These are phyloP conservation scores for Isotomurus palustris DNA, from an alignment of 2,888 invertebrate genomes.

Conservation along the genomic window DNA sequence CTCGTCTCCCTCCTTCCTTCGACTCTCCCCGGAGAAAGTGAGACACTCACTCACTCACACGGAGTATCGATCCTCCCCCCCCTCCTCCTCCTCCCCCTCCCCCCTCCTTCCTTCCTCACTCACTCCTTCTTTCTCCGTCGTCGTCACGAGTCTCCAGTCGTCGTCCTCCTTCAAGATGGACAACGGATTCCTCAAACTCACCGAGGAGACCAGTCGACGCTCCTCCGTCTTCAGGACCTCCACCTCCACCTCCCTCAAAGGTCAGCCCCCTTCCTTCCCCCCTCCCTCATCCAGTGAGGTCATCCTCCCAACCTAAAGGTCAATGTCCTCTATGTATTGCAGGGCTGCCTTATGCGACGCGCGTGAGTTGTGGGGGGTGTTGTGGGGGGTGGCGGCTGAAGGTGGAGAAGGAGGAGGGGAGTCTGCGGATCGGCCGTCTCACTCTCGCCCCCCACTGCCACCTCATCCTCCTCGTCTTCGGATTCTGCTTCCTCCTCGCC, in stretches of 20 bases:
- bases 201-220: constrained; percentile 37
- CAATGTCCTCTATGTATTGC: too few species aligned
- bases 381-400: constrained; percentile 37
- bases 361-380: constrained; percentile 39
- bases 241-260: too few species aligned
- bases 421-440: constrained; percentile 38
- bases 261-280: too few species aligned
- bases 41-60: constrained; percentile 3
- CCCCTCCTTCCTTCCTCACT: constrained; percentile 27
- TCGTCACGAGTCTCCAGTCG: constrained; percentile 29
- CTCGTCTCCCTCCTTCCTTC: too few species aligned
- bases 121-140: constrained; percentile 34
- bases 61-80: not conserved
- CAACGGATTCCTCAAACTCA: constrained; percentile 41
- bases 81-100: constrained; percentile 37
- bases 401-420: constrained; percentile 42
- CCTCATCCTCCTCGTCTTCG: constrained; percentile 40
- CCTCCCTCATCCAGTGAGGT: too few species aligned
- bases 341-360: constrained; percentile 22
- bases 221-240: too few species aligned
- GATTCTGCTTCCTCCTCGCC: constrained; percentile 43
- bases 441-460: constrained; percentile 42
- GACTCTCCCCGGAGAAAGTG: too few species aligned
- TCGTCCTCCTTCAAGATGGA: constrained; percentile 6
- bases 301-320: too few species aligned